Evolutionary conservation across 1,140 invertebrate genomes (phyloP).

Genomic region (Agrilus planipennis): DNA sequence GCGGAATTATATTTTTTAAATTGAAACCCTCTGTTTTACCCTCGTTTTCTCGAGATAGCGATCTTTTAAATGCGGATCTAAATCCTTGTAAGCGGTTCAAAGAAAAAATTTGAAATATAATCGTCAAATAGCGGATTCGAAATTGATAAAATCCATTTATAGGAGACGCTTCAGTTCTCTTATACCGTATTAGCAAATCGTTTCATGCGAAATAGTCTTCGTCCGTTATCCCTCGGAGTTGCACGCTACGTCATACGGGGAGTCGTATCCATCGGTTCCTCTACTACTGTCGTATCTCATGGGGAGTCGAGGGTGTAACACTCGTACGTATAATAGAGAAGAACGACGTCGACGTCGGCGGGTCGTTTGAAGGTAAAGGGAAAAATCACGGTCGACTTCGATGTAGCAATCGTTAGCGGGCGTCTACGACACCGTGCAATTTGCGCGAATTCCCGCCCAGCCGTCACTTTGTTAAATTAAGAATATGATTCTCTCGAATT

Average conservation of each 20-base stretch:
- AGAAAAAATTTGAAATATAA: no score
- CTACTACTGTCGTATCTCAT: no score
- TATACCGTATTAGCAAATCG: constrained; percentile 34
- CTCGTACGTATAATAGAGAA: no score
- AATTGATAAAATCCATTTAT: constrained; percentile 37
- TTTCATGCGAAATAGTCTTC: constrained; percentile 31
- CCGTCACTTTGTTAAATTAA: constrained; percentile 31
- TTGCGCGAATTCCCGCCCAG: constrained; percentile 17
- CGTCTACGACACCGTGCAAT: constrained; percentile 27
- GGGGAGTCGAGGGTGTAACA: no score
- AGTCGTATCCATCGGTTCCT: constrained; percentile 6
- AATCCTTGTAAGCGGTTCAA: no score
- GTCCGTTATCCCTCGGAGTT: constrained; percentile 19
- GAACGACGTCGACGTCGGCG: constrained; percentile 2
- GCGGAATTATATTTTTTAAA: no score
- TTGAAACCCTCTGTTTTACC: no score
- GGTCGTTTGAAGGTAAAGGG: constrained; percentile 6
- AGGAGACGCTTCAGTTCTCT: constrained; percentile 33
- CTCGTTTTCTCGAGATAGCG: no score
- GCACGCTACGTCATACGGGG: constrained; percentile 26
- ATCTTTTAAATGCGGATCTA: no score
- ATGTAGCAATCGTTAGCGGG: no score
- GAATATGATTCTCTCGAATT: constrained; percentile 26
- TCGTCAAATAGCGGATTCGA: no score
- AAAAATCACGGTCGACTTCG: no score